Evolutionary conservation across 37 sponge, comb jelly and placozoan species (phyloP).

Genomic region (Chondrosia reniformis): DNA sequence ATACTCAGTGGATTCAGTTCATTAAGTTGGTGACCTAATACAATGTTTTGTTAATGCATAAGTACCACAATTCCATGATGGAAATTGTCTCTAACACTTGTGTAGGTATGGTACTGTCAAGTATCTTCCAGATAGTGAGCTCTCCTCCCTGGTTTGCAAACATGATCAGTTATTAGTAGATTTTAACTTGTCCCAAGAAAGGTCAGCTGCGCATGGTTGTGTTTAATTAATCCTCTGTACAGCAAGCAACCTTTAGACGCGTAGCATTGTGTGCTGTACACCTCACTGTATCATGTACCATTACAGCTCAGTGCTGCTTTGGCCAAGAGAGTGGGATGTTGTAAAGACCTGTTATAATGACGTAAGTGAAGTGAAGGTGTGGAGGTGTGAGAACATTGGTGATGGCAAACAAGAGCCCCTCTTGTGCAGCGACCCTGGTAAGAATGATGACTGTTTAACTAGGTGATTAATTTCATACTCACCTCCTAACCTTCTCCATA

Average conservation of each 20-base stretch:
- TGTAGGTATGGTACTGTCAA: not conserved
- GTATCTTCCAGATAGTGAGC: not conserved
- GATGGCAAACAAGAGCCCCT: too few species aligned
- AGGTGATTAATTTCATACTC: too few species aligned
- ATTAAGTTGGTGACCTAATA: not conserved
- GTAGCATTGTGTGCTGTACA: too few species aligned
- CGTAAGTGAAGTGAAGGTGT: not conserved
- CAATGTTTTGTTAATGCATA: too few species aligned
- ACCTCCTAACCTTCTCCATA: not conserved
- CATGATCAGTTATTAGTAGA: conserved; percentile 1
- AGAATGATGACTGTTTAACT: too few species aligned
- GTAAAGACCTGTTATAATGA: not conserved
- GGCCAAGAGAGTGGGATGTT: not conserved
- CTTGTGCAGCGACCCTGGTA: too few species aligned
- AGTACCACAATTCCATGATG: not conserved
- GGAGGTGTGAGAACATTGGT: too few species aligned
- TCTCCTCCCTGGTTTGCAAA: not conserved
- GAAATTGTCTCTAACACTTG: not conserved
- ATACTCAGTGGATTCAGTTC: conserved; percentile 9
- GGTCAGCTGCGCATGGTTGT: too few species aligned
- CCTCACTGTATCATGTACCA: too few species aligned
- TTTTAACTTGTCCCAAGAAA: too few species aligned
- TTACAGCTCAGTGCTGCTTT: not conserved
- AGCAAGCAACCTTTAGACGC: too few species aligned
- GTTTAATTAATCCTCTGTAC: too few species aligned